Evolutionary conservation across 2,888 invertebrate species (phyloP), one percentile per base, ranked within the genome.

Genomic region (Drosophila pullipes): DNA sequence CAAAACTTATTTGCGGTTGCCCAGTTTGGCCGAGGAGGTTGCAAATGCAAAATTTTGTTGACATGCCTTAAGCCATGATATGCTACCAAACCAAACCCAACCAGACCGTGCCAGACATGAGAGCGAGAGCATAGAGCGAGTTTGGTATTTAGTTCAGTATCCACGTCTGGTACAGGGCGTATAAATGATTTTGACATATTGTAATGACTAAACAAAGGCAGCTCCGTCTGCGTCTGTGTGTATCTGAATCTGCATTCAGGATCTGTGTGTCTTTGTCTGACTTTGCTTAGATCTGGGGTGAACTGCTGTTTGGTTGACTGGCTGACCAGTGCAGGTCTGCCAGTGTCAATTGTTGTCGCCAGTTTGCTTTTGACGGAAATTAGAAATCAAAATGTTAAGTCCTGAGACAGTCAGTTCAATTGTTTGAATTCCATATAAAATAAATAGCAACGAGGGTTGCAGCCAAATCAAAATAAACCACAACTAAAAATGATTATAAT

Each of bases 131-230:
- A 61, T 5, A 66, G 47, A 69, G 44, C 50, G 57, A 33, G 31
- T 37, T 35, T 37, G 25, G 35, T 61, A 44, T 55, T 47, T 61
- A 41, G 62, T 50, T 55, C 50, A 47, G 39, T 35, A 18, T 35
- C 59, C 44, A 59, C 33, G 53, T 63, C 41, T 39, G 41, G 66
- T 70, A 44, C 54, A 60, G 37, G 58, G 71, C 53, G 66, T 72
- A 74, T 75, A 82, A 76, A 76, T 87, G 82, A 77, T 77, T 89
- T 76, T 84, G 90, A 87, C 90, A 80, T 82, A 76, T 84, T 79
- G 77, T 82, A 78, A 78, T 78, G 76, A 82, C 73, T 77, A 78
- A 74, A 89, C 87, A 86, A 75, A 81, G 76, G 71, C 60, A 69
- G 28, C 52, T 55, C 52, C 47, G 13, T 13, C 50, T 53, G 13